Evolutionary conservation across 2,888 invertebrate genomes (phyloP).

Genomic region (Ochropleura plecta): DNA sequence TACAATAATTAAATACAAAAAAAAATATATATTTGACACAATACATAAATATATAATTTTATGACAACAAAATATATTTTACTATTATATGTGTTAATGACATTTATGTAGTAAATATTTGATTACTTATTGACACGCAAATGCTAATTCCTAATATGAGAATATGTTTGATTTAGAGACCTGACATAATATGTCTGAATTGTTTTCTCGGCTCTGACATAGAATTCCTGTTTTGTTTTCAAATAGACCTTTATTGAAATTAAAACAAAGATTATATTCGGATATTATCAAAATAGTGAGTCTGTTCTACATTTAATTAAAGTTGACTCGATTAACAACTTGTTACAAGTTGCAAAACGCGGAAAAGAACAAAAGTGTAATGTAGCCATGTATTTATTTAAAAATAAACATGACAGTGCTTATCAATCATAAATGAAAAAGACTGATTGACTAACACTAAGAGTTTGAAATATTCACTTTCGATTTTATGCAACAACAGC

Average conservation of each 20-base stretch:
- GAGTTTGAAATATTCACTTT: conserved; percentile 30
- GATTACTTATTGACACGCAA: background rate
- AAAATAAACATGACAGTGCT: conserved; percentile 13
- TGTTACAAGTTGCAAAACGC: too few relatives aligned
- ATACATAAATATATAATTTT: conserved; percentile 20
- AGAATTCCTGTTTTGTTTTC: too few relatives aligned
- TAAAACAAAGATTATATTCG: too few relatives aligned
- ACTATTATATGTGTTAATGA: background rate
- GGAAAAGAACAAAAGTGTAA: too few relatives aligned
- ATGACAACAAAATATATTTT: background rate
- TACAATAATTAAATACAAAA: background rate
- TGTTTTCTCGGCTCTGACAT: background rate
- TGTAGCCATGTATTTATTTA: too few relatives aligned
- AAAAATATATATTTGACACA: conserved; percentile 9
- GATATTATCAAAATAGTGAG: too few relatives aligned
- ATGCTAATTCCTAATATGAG: background rate
- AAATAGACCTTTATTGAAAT: too few relatives aligned
- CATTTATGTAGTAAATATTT: conserved; percentile 14
- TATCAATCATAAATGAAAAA: conserved; percentile 18
- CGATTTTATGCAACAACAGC: conserved; percentile 47
- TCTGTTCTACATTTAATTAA: too few relatives aligned
- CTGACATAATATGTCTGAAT: conserved; percentile 10
- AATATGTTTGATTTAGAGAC: conserved; percentile 15
- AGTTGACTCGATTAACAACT: too few relatives aligned
- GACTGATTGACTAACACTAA: conserved; percentile 14